Conservation (phyloP, 2,888 invertebrate genomes). For the Cheilosia soror region DNA sequence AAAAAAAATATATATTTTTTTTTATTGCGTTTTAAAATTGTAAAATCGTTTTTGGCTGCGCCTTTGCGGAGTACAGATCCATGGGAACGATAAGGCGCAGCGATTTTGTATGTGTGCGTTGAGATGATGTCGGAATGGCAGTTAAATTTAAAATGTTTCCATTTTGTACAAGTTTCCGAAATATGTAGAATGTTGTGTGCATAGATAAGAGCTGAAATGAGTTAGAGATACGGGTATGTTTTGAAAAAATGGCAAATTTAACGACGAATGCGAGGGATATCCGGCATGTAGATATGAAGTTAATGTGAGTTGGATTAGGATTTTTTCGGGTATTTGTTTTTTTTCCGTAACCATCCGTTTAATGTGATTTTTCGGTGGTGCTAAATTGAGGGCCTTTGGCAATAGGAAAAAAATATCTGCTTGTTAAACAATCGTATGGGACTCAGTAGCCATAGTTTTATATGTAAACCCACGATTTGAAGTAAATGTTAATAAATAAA, state of each 20-base stretch:
- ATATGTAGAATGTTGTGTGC: slow-evolving; percentile 50
- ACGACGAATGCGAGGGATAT: slow-evolving; percentile 36
- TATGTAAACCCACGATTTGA: too few relatives aligned
- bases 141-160: slow-evolving; percentile 72
- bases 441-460: too few relatives aligned
- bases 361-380: slow-evolving; percentile 35
- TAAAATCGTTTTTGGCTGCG: slow-evolving; percentile 58
- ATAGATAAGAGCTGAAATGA: slow-evolving; percentile 73
- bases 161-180: slow-evolving; percentile 49
- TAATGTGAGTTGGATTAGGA: slow-evolving; percentile 45
- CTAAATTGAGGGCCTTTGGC: neutral
- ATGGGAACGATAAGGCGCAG: slow-evolving; percentile 60
- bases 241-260: slow-evolving; percentile 56
- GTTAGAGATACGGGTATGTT: slow-evolving; percentile 67
- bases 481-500: too few relatives aligned
- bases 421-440: too few relatives aligned
- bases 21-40: slow-evolving; percentile 70
- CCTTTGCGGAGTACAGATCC: slow-evolving; percentile 35
- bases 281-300: slow-evolving; percentile 1
- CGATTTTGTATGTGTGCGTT: slow-evolving; percentile 24
- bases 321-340: too few relatives aligned
- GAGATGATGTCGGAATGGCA: slow-evolving; percentile 69
- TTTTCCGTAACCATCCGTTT: neutral
- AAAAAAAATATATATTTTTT: slow-evolving; percentile 62
- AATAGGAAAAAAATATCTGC: neutral